phyloP scores from a whole-genome alignment of 2,113 vertebrate species.

The Thymallus thymallus region DNA sequence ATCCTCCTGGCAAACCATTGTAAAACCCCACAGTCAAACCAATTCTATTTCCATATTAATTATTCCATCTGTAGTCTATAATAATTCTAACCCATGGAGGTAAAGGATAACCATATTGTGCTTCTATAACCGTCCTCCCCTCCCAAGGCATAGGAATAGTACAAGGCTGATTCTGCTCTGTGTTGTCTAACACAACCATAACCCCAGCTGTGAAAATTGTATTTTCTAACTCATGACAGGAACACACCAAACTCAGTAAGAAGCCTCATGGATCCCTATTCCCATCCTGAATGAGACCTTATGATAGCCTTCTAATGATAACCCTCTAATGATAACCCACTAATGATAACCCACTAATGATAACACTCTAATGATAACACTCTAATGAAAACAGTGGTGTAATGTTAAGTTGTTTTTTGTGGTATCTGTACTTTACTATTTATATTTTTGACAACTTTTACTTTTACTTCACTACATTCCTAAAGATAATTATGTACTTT shows the following conservation, averaged over 20 bases:
- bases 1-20: neutral
- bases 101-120: constrained; percentile 15
- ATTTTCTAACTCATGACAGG: neutral
- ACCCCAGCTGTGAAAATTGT: neutral
- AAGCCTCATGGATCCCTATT: neutral
- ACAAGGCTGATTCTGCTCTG: neutral
- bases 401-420: too few relatives aligned
- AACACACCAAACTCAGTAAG: neutral
- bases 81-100: constrained; percentile 18
- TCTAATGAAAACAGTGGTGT: neutral
- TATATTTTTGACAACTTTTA: too few relatives aligned
- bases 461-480: too few relatives aligned
- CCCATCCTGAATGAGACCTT: neutral
- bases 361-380: neutral
- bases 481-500: too few relatives aligned
- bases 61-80: constrained; percentile 17
- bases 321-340: neutral
- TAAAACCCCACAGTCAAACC: neutral
- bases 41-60: constrained; percentile 16
- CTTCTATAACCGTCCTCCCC: neutral
- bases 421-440: too few relatives aligned
- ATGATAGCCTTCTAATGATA: neutral
- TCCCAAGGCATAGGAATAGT: neutral
- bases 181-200: neutral
- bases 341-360: neutral